Base-by-base conservation (phyloP, 2,113 vertebrate species). In the Poeciliopsis retropinna region DNA sequence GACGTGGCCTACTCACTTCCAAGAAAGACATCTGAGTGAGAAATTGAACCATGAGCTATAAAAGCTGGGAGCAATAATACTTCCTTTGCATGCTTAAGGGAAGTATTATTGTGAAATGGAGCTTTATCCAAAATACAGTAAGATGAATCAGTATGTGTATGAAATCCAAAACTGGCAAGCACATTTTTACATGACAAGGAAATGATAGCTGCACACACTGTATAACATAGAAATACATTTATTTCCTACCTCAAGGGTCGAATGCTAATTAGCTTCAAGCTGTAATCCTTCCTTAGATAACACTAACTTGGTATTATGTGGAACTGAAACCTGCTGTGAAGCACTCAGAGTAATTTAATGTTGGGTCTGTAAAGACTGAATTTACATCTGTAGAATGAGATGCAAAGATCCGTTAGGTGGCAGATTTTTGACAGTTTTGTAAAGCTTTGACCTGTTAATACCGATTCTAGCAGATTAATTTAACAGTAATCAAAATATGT, bases 201-300 rank as follows among this genome's bases (percentile, higher is more conserved):
- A 64, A 70, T 44, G 68, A 75, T 57, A 73, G 64, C 75, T 71
- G 31, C 78, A 78, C 66, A 61, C 51, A 60, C 32, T 72, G 66
- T 37, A 65, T 85, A 80, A 89, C 85, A 85, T 80, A 78, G 72
- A 73, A 79, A 88, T 80, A 60, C 61, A 79, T 84, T 85, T 78
- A 31, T 82, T 78, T 64, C 66, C 62, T 65, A 78, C 72, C 77
- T 75, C 68, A 71, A 69, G 31, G 70, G 25, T 73, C 76, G 79
- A 67, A 83, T 91, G 75, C 71, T 89, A 89, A 92, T 89, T 86
- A 89, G 82, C 69, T 81, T 12, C 25, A 57, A 77, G 73, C 85
- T 75, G 66, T 86, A 90, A 92, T 88, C 76, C 76, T 57, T 41
- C 57, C 71, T 83, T 86, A 83, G 37, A 66, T 78, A 64, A 61